Percentiles rank a stretch among this genome's conserved stretches.
Conservation (phyloP, 2,797 vertebrate species). For the Gouania willdenowi region DNA sequence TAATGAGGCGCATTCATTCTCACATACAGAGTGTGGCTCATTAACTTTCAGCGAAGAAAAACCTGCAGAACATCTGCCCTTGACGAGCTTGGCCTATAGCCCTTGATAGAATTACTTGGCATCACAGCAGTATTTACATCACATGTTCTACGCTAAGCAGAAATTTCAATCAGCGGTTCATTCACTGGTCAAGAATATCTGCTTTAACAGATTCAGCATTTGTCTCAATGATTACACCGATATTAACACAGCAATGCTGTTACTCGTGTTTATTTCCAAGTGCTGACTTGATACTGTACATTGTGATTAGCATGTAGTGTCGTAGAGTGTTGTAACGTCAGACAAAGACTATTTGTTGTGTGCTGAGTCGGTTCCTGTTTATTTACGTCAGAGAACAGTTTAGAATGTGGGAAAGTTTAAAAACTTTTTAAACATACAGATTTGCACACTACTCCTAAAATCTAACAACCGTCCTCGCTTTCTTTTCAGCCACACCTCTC, state of each 20-base stretch:
- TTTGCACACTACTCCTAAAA: slow-evolving; percentile 1
- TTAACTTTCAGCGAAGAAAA: slow-evolving; percentile 47
- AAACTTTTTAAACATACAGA: too few species aligned
- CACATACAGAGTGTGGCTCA: slow-evolving; percentile 34
- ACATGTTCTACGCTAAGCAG: slow-evolving; percentile 18
- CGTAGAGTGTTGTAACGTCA: too few species aligned
- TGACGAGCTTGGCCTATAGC: slow-evolving; percentile 30
- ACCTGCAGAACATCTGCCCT: slow-evolving; percentile 40
- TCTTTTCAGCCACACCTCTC: not conserved
- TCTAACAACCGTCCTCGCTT: not conserved
- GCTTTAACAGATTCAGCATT: not conserved
- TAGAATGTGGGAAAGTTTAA: too few species aligned
- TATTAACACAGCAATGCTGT: too few species aligned
- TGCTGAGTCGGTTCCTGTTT: too few species aligned
- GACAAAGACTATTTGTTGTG: too few species aligned
- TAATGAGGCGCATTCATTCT: slow-evolving; percentile 40
- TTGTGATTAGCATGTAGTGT: too few species aligned
- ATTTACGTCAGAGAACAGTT: too few species aligned
- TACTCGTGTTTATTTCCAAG: too few species aligned
- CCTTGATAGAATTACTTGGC: slow-evolving; percentile 31
- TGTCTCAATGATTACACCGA: not conserved
- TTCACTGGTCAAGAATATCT: slow-evolving; percentile 24
- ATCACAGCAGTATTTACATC: slow-evolving; percentile 22
- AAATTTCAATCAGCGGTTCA: slow-evolving; percentile 10
- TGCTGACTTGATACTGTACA: too few species aligned